Base-by-base conservation (phyloP, 2,888 invertebrate genomes). In the Phortica magna region DNA sequence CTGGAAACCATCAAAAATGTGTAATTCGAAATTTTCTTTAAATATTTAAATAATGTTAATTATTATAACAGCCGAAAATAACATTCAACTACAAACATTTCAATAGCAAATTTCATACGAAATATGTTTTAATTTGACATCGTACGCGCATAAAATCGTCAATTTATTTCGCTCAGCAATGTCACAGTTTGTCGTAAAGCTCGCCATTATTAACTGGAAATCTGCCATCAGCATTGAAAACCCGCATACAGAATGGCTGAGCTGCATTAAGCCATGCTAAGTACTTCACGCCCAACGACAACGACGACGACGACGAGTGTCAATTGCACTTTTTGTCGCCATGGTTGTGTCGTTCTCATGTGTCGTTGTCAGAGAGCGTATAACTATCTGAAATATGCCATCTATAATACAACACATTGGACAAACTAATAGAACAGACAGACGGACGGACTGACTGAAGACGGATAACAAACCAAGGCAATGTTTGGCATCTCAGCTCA, bases 301-400 rank as follows among this genome's bases (percentile, higher is more conserved):
- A 59, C 22, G 10, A 59, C 59, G 59, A 68, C 19, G 19, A 19
- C 65, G 22, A 17, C 22, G 48, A 68, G 68, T 68, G 68, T 68
- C 68, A 68, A 43, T 68, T 68, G 68, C 68, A 68, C 68, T 68
- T 68, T 31, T 68, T 68, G 48, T 39, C 48, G 43, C 43, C 68
- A 43, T 61, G 9, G 55, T 55, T 55, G 14, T 14, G 55, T 55
- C 42, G 43, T 43, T 10, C 10, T 68, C 39, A 17, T 10, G 68
- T n/a, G n/a, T n/a, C n/a, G n/a, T 22, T 43, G 68, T 39, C 68
- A 68, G 22, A 68, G 22, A 68, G 43, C 68, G 68, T 68, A 68
- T 68, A 68, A 68, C 48, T 68, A 68, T 68, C 68, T 68, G 68
- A 68, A 43, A 68, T 68, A 68, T 68, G 68, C 68, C 68, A 68